Evolutionary conservation across 2,888 invertebrate species (phyloP), one percentile per base, ranked within the genome.

Genomic region (Pseudococcus viburni): DNA sequence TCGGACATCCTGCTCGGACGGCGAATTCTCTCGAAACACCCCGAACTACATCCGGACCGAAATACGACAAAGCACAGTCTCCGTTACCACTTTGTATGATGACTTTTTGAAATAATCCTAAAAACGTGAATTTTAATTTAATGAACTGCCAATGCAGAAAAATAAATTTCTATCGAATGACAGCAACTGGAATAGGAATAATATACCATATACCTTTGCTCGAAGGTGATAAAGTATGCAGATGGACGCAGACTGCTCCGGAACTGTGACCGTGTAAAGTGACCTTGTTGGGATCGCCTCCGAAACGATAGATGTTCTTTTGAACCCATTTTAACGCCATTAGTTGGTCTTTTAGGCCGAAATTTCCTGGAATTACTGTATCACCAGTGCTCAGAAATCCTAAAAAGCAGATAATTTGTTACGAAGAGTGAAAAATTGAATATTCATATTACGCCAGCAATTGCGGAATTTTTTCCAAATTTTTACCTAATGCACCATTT

Each of bases 81-180:
- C 94, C 93, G 1, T 94, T 93, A 0, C 96, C 96, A 90, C 96
- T 96, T 91, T 94, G 93, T 0, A 95, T 94, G 85, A 95, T 94
- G 9, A 94, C 95, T 48, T 93, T 92, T 89, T 93, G 91, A 90
- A 94, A 94, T 92, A 0, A 94, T n/a, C 87, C 87, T 87, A 59
- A 17, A 59, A 6, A n/a, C 26, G 3, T 33, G 1, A 33, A 3
- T 33, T 33, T 33, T 3, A 3, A 33, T 33, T 3, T 3, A 33
- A n/a, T n/a, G n/a, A 33, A 33, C 3, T 33, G 26, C 3, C 1
- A 33, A 3, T 3, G 3, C 26, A 33, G 26, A 33, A 33, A 33
- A 33, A 33, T 2, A 33, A 33, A 33, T 33, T 33, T 3, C 26
- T 33, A 3, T 3, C 26, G 26, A 33, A 33, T 33, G 3, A 1